These are phyloP conservation scores for Xiphophorus hellerii DNA, from an alignment of 2,113 vertebrate genomes.

Conservation along the genomic window DNA sequence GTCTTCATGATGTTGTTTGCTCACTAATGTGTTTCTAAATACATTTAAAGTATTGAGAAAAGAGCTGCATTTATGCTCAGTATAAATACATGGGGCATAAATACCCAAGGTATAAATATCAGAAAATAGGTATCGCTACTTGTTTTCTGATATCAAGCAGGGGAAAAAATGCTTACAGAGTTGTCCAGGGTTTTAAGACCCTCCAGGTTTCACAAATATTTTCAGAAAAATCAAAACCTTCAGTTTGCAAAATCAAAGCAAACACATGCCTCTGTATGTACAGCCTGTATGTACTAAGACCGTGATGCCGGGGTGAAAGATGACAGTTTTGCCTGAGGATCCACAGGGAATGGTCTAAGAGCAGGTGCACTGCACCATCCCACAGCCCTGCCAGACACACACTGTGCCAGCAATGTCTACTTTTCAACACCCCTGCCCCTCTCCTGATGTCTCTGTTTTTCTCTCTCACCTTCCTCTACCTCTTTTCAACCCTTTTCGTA, in stretches of 20 bases:
- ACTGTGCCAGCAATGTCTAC: constrained; percentile 47
- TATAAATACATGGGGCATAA: no score
- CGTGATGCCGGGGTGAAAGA: constrained; percentile 11
- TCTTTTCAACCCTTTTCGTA: background rate
- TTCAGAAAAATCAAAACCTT: background rate
- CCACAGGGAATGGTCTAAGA: constrained; percentile 49
- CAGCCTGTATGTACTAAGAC: background rate
- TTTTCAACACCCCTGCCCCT: constrained; percentile 28
- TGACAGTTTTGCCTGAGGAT: constrained; percentile 46
- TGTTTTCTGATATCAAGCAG: no score
- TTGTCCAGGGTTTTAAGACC: no score
- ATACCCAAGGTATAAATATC: no score
- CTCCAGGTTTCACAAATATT: background rate
- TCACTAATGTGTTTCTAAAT: no score
- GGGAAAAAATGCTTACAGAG: no score
- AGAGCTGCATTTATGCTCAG: no score
- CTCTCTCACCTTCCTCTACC: background rate
- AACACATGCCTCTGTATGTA: background rate
- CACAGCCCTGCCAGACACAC: constrained; percentile 45
- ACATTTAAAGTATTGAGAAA: no score
- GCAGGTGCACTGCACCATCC: constrained; percentile 61
- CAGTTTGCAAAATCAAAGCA: background rate
- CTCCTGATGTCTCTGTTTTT: constrained; percentile 25
- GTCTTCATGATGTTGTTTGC: no score
- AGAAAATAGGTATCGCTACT: no score